A percentile compares a stretch with the other conserved stretches of the same genome.
These are phyloP conservation scores for Lophotis ruficrista DNA, from an alignment of 2,113 vertebrate genomes.

Conservation along the genomic window DNA sequence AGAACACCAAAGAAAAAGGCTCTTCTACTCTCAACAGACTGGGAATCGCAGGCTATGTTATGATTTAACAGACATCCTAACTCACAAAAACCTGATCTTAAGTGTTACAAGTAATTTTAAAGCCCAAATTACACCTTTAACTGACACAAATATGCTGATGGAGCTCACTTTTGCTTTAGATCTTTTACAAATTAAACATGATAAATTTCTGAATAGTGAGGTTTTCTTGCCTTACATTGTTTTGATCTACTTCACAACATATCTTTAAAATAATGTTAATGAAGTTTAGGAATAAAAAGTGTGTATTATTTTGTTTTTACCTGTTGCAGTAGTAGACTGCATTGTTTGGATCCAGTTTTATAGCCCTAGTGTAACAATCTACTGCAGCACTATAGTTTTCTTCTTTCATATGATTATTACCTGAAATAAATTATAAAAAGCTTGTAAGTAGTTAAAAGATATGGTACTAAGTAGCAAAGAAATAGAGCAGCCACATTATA, in stretches of 20 bases:
- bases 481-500: background rate
- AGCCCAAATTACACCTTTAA: background rate
- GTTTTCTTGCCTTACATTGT: background rate
- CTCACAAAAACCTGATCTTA: background rate
- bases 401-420: slow-evolving; percentile 98
- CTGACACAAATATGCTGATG: background rate
- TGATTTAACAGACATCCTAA: background rate
- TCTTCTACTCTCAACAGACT: background rate
- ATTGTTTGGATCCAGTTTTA: slow-evolving; percentile 93
- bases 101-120: background rate
- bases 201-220: background rate
- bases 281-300: background rate
- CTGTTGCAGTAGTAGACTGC: slow-evolving; percentile 98
- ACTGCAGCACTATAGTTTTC: slow-evolving; percentile 92
- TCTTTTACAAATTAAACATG: background rate
- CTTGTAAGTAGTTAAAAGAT: background rate
- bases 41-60: background rate
- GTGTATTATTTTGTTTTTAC: slow-evolving; percentile 63
- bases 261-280: background rate
- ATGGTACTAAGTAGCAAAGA: background rate
- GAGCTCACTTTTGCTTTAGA: background rate
- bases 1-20: background rate
- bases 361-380: slow-evolving; percentile 92
- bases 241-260: background rate
- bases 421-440: slow-evolving; percentile 71